Conservation (phyloP, 2,113 vertebrate genomes). For the Balaenoptera acutorostrata region DNA sequence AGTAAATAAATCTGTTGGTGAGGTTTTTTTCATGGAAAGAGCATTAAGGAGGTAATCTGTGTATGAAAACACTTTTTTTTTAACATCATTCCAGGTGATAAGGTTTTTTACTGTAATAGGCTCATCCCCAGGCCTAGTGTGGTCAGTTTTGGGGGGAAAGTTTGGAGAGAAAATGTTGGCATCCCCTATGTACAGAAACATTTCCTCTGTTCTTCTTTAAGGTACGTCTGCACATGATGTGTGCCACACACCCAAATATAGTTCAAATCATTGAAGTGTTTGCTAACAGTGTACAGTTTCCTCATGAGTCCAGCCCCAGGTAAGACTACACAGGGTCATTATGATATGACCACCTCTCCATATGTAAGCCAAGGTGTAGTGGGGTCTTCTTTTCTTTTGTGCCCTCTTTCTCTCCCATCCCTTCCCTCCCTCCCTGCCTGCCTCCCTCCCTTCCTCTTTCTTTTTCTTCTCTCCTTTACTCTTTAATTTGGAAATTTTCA, state of each 20-base stretch:
- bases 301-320: slow-evolving; percentile 98
- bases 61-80: neutral
- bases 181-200: slow-evolving; percentile 2
- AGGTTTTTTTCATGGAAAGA: slow-evolving; percentile 11
- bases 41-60: neutral
- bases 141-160: neutral
- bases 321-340: slow-evolving; percentile 75
- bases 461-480: neutral
- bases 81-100: neutral
- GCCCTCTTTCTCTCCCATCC: too few species aligned
- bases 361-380: slow-evolving; percentile 48
- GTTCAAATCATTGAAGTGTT: slow-evolving; percentile 98
- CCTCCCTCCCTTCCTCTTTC: neutral
- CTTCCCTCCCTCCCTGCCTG: neutral
- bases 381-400: neutral
- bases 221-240: slow-evolving; percentile 99
- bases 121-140: neutral
- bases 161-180: neutral
- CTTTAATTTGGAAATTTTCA: slow-evolving; percentile 26
- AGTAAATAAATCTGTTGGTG: neutral
- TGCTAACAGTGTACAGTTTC: slow-evolving; percentile 99
- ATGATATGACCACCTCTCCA: slow-evolving; percentile 31
- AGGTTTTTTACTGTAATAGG: neutral
- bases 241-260: slow-evolving; percentile 94
- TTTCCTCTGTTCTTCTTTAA: slow-evolving; percentile 79